Evolutionary conservation across 2,797 vertebrate genomes (phyloP), one percentile per base, ranked within the genome.

Genomic region (Alosa sapidissima): DNA sequence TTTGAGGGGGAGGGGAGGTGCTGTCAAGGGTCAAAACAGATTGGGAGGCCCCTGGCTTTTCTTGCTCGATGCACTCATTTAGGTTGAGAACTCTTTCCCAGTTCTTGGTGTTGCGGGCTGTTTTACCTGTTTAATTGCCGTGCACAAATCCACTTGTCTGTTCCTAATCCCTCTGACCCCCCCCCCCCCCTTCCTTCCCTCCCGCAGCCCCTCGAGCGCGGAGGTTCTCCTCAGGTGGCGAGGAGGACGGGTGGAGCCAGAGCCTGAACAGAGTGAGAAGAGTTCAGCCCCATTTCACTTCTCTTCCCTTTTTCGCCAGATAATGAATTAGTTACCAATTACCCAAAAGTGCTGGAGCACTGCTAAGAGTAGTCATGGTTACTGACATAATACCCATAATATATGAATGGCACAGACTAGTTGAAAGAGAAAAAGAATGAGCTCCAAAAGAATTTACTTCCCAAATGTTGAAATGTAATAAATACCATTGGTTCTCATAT

Each of bases 211-310:
- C 97, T 83, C 94, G 96, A 68, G 95, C 95, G 83, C 96, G 98
- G 88, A 96, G 98, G 91, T 98, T 98, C 93, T 99, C 98, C 0
- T 97, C 97, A 0, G 98, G 98, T 85, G 97, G 97, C 0, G 97
- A 99, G 85, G 98, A 99, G 83, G 97, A 99, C 0, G 96, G 96
- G 7, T 99, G 97, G 88, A 97, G 97, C 92, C 96, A 97, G 83
- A 97, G 97, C 86, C 96, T 98, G 93, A 97, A 98, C 93, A 97
- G 94, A 94, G 98, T 99, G 91, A 87, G 90, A 83, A 41, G 65
- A 84, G 9, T 58, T 75, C 78, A 28, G 2, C 51, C 51, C 2
- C 10, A 51, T 4, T 51, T 51, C 28, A 55, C 28, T 47, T 13
- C 14, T 28, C 5, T 21, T n/a, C 47, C 41, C 65, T 58, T 21